Percentiles rank a stretch among this genome's conserved stretches.
These are phyloP conservation scores for Hybos culiciformis DNA, from an alignment of 2,888 invertebrate species.

Conservation along the genomic window DNA sequence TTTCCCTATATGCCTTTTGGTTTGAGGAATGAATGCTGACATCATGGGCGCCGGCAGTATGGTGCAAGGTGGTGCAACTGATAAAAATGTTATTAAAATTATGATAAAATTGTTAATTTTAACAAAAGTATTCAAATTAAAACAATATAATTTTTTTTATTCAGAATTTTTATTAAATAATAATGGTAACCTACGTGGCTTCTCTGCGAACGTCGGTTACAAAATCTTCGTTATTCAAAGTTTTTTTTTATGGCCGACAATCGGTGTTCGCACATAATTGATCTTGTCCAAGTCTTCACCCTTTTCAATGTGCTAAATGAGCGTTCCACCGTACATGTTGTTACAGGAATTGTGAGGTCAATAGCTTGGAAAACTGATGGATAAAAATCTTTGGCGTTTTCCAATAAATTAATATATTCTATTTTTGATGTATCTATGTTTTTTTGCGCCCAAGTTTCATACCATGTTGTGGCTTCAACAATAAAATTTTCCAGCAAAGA, in stretches of 20 bases:
- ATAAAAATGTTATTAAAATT: not conserved
- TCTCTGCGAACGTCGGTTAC: not conserved
- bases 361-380: not conserved
- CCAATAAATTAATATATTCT: not conserved
- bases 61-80: not conserved
- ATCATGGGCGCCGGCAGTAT: not conserved
- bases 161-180: not conserved
- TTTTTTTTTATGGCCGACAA: not conserved
- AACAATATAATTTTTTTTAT: not conserved
- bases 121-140: not conserved
- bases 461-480: not conserved
- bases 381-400: not conserved
- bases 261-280: not conserved
- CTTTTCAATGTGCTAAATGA: not conserved
- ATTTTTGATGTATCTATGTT: not conserved
- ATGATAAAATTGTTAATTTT: not conserved
- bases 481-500: not conserved
- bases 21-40: no score
- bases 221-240: not conserved
- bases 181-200: not conserved
- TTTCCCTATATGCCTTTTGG: no score
- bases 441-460: not conserved
- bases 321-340: not conserved
- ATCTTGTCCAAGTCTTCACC: not conserved
- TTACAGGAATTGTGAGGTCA: no score